A percentile compares a stretch with the other conserved stretches of the same genome.
These are phyloP conservation scores for Charaxes varanes DNA, from an alignment of 1,140 invertebrate genomes.

Conservation along the genomic window DNA sequence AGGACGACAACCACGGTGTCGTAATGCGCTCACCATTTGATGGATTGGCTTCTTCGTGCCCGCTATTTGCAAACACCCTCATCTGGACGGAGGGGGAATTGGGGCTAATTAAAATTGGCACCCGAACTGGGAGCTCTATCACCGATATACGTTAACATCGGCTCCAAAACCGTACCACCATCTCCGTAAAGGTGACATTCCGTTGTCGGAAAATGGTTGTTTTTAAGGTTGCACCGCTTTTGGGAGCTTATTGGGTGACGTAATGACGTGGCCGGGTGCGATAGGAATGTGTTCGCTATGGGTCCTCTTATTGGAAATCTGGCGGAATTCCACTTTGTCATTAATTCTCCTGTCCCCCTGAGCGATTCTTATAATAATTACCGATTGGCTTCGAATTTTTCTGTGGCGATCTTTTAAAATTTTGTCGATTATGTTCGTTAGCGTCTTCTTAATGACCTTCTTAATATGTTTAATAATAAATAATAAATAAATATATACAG, in stretches of 20 bases:
- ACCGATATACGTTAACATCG: constrained; percentile 21
- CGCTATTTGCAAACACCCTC: constrained; percentile 71
- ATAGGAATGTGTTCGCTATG: constrained; percentile 23
- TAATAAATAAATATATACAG: too few species aligned
- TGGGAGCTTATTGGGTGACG: constrained; percentile 44
- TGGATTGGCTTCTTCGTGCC: constrained; percentile 71
- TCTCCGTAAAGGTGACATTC: constrained; percentile 22
- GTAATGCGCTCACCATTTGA: constrained; percentile 69
- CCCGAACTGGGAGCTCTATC: constrained; percentile 35
- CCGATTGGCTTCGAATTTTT: constrained; percentile 20
- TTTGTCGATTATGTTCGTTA: constrained; percentile 1
- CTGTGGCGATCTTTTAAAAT: constrained; percentile 9
- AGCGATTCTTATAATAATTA: constrained; percentile 24
- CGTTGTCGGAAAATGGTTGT: constrained; percentile 3
- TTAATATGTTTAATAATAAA: too few species aligned
- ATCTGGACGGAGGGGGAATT: constrained; percentile 36
- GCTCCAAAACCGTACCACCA: constrained; percentile 15
- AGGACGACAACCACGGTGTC: constrained; percentile 51
- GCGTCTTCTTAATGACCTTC: too few species aligned
- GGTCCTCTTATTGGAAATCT: constrained; percentile 31
- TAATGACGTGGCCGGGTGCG: constrained; percentile 31
- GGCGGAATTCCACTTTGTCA: constrained; percentile 20
- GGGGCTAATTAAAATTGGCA: constrained; percentile 70
- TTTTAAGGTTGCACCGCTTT: constrained; percentile 37
- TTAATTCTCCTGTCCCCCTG: constrained; percentile 21